Evolutionary conservation across 2,888 invertebrate species (phyloP).

Genomic region (Ectemnius continuus): DNA sequence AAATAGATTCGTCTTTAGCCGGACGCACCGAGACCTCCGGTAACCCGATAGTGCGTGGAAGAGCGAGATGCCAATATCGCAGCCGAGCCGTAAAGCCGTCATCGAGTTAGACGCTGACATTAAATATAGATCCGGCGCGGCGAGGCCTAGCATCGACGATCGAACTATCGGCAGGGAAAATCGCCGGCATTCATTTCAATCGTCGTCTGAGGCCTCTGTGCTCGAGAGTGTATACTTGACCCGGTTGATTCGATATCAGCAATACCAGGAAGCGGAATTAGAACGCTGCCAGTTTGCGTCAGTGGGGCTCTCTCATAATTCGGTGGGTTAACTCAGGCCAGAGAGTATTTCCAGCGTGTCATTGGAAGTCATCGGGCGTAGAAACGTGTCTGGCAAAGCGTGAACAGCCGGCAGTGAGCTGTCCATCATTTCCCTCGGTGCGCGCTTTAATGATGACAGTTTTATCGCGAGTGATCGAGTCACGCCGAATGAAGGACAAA

Average conservation of each 20-base stretch:
- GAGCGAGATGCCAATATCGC: slow-evolving; percentile 17
- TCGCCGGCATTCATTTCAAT: background rate
- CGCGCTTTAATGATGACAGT: slow-evolving; percentile 28
- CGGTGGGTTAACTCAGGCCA: no score
- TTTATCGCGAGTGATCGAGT: slow-evolving; percentile 40
- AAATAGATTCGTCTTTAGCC: slow-evolving; percentile 59
- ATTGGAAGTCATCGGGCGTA: background rate
- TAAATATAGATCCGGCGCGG: background rate
- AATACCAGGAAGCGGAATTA: slow-evolving; percentile 35
- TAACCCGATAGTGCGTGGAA: slow-evolving; percentile 28
- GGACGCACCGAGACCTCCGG: slow-evolving; percentile 13
- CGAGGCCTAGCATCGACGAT: slow-evolving; percentile 6
- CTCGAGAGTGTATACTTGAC: slow-evolving; percentile 42
- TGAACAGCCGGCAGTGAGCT: background rate
- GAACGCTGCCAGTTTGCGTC: slow-evolving; percentile 37
- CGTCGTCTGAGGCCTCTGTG: background rate
- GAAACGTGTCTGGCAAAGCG: background rate
- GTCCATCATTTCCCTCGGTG: slow-evolving; percentile 1
- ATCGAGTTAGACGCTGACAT: background rate
- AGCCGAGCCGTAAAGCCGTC: background rate
- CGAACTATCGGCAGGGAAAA: slow-evolving; percentile 4
- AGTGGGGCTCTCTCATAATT: no score
- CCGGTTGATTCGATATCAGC: slow-evolving; percentile 29
- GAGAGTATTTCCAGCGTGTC: background rate
- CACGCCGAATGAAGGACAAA: slow-evolving; percentile 28